Evolutionary conservation across 2,888 invertebrate species (phyloP).

Genomic region (Agrochola circellaris): DNA sequence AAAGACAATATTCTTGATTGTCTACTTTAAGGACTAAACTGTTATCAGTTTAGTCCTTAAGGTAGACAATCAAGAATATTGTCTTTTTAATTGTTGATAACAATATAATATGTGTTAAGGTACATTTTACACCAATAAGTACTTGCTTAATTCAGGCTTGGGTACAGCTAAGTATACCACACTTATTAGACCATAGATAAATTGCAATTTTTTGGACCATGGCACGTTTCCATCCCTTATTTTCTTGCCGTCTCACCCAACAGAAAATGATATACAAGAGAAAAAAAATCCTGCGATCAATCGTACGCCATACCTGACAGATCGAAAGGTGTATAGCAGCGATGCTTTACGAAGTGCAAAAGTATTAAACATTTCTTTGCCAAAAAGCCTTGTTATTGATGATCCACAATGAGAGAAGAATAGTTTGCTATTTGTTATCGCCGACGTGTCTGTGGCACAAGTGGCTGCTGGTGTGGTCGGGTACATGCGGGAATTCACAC

Average conservation of each 20-base stretch:
- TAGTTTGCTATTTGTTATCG: conserved; percentile 72
- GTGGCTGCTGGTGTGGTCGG: conserved; percentile 39
- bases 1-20: too few relatives aligned
- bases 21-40: too few relatives aligned
- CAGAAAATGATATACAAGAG: conserved; percentile 7
- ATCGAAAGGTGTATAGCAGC: conserved; percentile 46
- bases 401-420: conserved; percentile 70
- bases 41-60: background rate
- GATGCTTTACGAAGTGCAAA: conserved; percentile 54
- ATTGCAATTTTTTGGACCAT: background rate
- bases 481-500: conserved; percentile 14
- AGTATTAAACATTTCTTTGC: conserved; percentile 55
- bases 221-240: background rate
- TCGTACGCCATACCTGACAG: conserved; percentile 45
- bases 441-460: conserved; percentile 65
- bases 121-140: background rate
- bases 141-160: background rate
- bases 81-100: background rate
- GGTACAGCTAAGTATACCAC: background rate
- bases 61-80: background rate
- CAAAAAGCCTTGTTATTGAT: conserved; percentile 69
- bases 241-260: background rate
- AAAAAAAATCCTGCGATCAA: conserved; percentile 21
- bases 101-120: too few relatives aligned
- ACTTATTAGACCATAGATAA: background rate